Percentiles rank a stretch among this genome's conserved stretches.
phyloP scores from a whole-genome alignment of 2,113 vertebrate genomes.

The Perca schrenkii region DNA sequence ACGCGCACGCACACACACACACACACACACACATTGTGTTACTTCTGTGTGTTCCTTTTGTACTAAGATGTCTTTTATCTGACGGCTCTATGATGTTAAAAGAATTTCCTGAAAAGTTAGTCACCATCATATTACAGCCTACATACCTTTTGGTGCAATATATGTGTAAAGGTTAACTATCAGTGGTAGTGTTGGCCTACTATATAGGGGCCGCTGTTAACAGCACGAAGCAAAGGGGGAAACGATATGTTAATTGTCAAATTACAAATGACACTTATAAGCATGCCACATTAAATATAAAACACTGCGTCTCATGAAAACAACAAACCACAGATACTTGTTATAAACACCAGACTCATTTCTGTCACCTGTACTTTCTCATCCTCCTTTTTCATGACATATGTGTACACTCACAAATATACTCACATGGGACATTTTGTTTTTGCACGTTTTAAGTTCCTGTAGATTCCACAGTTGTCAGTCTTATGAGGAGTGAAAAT shows the following conservation, averaged over 20 bases:
- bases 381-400: slow-evolving; percentile 2
- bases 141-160: slow-evolving; percentile 4
- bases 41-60: slow-evolving; percentile 7
- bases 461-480: neutral
- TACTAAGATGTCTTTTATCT: slow-evolving; percentile 39
- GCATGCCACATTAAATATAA: neutral
- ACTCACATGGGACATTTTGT: slow-evolving; percentile 1
- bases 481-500: neutral
- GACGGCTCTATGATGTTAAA: slow-evolving; percentile 22
- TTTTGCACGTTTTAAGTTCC: neutral
- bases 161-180: neutral
- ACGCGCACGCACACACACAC: neutral
- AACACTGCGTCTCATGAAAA: neutral
- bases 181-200: slow-evolving; percentile 4
- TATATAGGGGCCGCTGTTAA: neutral
- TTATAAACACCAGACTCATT: slow-evolving; percentile 14
- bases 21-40: neutral
- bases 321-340: slow-evolving; percentile 26
- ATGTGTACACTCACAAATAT: neutral
- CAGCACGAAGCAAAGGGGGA: neutral
- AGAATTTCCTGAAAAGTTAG: slow-evolving; percentile 51
- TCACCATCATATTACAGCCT: slow-evolving; percentile 25
- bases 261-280: neutral
- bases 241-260: neutral
- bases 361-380: slow-evolving; percentile 5